Evolutionary conservation across 2,797 vertebrate species (phyloP).

Genomic region (Leptatherina wallacei): DNA sequence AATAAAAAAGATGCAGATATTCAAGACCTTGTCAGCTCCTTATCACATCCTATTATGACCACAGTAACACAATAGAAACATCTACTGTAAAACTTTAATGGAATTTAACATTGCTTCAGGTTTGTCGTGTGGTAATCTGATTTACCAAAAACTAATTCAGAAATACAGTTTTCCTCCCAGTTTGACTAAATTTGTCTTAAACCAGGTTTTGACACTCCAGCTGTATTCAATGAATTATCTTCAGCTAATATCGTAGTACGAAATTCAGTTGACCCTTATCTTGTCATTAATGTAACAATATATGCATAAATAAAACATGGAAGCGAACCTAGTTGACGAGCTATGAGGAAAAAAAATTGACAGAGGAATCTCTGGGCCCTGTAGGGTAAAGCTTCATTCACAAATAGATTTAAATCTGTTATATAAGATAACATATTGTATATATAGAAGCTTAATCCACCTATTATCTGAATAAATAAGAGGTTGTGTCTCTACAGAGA

Average conservation of each 20-base stretch:
- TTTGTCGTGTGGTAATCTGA: conserved; percentile 2
- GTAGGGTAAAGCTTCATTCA: not conserved
- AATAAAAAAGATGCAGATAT: no score
- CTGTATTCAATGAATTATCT: not conserved
- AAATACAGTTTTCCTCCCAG: not conserved
- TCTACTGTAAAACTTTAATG: not conserved
- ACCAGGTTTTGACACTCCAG: not conserved
- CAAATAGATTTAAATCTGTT: not conserved
- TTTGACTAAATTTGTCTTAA: not conserved
- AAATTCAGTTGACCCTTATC: not conserved
- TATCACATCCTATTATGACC: no score
- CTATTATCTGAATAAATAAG: conserved; percentile 42
- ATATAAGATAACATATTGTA: no score
- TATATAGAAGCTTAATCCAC: conserved; percentile 6
- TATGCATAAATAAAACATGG: not conserved
- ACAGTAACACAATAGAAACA: not conserved
- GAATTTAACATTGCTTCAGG: not conserved
- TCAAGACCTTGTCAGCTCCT: no score
- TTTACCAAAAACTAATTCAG: not conserved
- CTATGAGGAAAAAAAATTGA: no score
- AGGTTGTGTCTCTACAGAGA: conserved; percentile 19
- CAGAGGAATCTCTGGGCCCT: no score
- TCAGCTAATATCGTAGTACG: not conserved
- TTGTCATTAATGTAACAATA: not conserved
- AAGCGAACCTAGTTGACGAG: not conserved